Percentiles rank a stretch among this genome's conserved stretches.
Evolutionary conservation across 2,797 vertebrate genomes (phyloP).

Genomic region (Epinephelus awoara): DNA sequence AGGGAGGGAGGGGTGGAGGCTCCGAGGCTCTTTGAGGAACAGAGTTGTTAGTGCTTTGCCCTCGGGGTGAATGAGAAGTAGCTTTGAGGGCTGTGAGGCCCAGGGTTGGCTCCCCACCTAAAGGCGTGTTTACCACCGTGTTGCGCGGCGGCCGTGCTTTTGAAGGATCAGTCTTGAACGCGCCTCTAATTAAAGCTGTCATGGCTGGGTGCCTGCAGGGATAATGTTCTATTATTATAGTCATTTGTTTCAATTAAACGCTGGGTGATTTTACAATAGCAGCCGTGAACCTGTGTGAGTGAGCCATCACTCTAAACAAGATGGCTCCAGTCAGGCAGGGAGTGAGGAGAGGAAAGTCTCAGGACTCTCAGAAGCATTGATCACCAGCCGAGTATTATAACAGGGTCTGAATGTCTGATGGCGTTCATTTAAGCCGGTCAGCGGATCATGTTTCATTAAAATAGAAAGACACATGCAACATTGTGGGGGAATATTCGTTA

Average conservation of each 20-base stretch:
- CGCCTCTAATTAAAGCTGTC: slow-evolving; percentile 99
- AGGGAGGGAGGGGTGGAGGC: slow-evolving; percentile 38
- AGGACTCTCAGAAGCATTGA: slow-evolving; percentile 53
- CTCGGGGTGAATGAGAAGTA: slow-evolving; percentile 84
- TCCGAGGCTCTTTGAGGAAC: slow-evolving; percentile 74
- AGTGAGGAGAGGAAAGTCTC: slow-evolving; percentile 62
- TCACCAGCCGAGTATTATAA: slow-evolving; percentile 46
- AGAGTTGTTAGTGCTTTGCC: slow-evolving; percentile 85
- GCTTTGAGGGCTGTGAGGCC: slow-evolving; percentile 76
- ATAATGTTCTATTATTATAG: slow-evolving; percentile 99
- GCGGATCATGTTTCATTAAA: slow-evolving; percentile 20
- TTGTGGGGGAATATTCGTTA: not conserved
- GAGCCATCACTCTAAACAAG: slow-evolving; percentile 98
- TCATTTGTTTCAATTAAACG: slow-evolving; percentile 99
- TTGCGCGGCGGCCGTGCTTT: slow-evolving; percentile 85
- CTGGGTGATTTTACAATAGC: slow-evolving; percentile 99
- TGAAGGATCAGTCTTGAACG: slow-evolving; percentile 97
- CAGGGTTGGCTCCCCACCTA: slow-evolving; percentile 72
- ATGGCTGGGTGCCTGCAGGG: slow-evolving; percentile 96
- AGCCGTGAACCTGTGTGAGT: slow-evolving; percentile 97
- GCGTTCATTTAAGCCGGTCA: slow-evolving; percentile 27
- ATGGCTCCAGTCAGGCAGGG: slow-evolving; percentile 90
- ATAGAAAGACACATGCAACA: slow-evolving; percentile 6
- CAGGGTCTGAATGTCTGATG: not conserved
- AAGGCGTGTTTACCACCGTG: slow-evolving; percentile 84